Base-by-base conservation (phyloP, 2,888 invertebrate species). In the Coleophora deauratella region DNA sequence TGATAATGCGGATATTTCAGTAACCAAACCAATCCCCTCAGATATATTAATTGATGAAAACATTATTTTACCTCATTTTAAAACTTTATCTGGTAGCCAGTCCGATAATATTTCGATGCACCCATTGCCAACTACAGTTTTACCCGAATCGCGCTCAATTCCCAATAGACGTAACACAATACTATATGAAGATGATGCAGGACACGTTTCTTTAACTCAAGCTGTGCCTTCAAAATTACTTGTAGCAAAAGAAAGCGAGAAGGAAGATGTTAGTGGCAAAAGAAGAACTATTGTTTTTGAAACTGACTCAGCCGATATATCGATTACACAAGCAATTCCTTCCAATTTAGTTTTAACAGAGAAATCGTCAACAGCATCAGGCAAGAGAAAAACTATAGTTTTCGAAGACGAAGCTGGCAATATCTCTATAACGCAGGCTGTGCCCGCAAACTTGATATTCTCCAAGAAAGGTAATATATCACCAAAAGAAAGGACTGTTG, bases 11-110 rank as follows among this genome's bases (percentile, higher is more conserved):
- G 55, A 66, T 35, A 49, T 67, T n/a, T 66, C 64, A 8, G 43
- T 67, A 10, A 63, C 66, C 1, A 55, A 67, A 51, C 55, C 53
- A 2, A 37, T 69, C 13, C 51, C 65, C n/a, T 41, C 51, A 0
- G 6, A 21, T 21, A 21, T 21, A 4, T 4, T 21, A 21, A 4
- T 21, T 4, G 21, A 21, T 21, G 21, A 21, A 21, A 54, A 46
- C 27, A 51, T 47, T 32, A 50, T 54, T 38, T 44, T 43, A 36
- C 15, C 36, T 27, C 6, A 21, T 21, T 21, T 3, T 21, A 21
- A 21, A 21, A 21, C 21, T 21, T 21, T 21, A 21, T 21, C 21
- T 21, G 21, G 21, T 6, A n/a, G 47, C 27, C 55, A 55, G 10
- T 39, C 39, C 21, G 47, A 42, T 1, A 47, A 66, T 27, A 43